Evolutionary conservation across 1,140 invertebrate species (phyloP).

Genomic region (Laodelphax striatellus): DNA sequence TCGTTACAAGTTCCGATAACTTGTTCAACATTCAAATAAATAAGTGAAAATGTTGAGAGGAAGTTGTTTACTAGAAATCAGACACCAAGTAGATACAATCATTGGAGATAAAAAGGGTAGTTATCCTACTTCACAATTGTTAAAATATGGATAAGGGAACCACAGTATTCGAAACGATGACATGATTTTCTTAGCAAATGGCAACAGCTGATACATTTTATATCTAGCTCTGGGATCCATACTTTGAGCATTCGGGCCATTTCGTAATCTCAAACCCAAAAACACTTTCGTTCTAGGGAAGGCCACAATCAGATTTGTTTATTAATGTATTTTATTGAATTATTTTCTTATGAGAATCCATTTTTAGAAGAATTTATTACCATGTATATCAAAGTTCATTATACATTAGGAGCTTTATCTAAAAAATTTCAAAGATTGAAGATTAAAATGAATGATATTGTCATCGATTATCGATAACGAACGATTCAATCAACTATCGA

Average conservation of each 20-base stretch:
- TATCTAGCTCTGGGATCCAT: neutral
- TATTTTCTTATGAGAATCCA: too few species aligned
- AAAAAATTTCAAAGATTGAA: too few species aligned
- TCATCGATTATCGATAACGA: too few species aligned
- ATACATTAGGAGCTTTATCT: too few species aligned
- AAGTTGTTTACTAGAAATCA: neutral
- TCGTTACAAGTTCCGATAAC: neutral
- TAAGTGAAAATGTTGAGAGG: neutral
- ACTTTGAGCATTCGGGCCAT: neutral
- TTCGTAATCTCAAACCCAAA: neutral
- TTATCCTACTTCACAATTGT: neutral
- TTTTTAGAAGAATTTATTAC: too few species aligned
- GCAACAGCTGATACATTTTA: slow-evolving; percentile 2
- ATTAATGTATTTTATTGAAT: too few species aligned
- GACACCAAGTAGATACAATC: neutral
- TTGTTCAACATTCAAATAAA: neutral
- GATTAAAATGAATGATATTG: too few species aligned
- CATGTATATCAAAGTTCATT: too few species aligned
- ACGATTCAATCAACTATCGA: too few species aligned
- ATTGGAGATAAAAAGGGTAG: neutral
- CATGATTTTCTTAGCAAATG: neutral
- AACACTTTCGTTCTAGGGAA: too few species aligned
- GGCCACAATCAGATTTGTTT: too few species aligned
- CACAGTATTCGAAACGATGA: neutral
- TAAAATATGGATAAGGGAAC: neutral